Base-by-base conservation (phyloP, 1,140 invertebrate genomes). In the Drosophila murphyi region DNA sequence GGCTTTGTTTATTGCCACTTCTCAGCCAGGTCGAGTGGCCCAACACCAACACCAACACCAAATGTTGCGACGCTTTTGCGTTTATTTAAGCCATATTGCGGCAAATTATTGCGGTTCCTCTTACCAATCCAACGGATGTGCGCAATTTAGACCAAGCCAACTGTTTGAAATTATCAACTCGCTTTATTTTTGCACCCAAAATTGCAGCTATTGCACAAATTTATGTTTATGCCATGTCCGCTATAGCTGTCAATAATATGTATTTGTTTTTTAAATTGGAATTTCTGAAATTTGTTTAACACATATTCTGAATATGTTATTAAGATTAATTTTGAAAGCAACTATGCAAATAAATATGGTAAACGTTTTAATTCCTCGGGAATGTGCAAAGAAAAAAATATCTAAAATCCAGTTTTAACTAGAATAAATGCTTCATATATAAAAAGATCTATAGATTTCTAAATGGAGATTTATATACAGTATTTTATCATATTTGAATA, bases 1-100 rank as follows among this genome's bases (percentile, higher is more conserved):
- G 82, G 61, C 62, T 87, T 78, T 83, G 83, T 82, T 87, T 87
- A 87, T 87, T 64, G 83, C 76, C 83, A 72, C 80, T 86, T 73
- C 45, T 56, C 72, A 68, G 67, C 72, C 54, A 50, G 39, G 47
- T 57, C 59, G 64, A 55, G 51, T 45, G 32, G 5, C 35, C 34
- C 54, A n/a, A n/a, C 45, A 32, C 35, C 35, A 68, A 47, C 63
- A 56, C 10, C 37, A 63, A 59, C 57, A 43, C 35, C 62, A 67
- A 6, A 41, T 41, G 10, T n/a, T 41, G 39, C 35, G 8, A 70
- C 52, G 39, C 59, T 20, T 50, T 86, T 63, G 82, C 82, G 82
- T 88, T 87, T 88, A 80, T 77, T 87, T 65, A 56, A 76, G 82
- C 82, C 74, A 88, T 87, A 88, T 80, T 72, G 65, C 52, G 50